Base-by-base conservation (phyloP, 2,888 invertebrate genomes). In the Eupithecia centaureata region DNA sequence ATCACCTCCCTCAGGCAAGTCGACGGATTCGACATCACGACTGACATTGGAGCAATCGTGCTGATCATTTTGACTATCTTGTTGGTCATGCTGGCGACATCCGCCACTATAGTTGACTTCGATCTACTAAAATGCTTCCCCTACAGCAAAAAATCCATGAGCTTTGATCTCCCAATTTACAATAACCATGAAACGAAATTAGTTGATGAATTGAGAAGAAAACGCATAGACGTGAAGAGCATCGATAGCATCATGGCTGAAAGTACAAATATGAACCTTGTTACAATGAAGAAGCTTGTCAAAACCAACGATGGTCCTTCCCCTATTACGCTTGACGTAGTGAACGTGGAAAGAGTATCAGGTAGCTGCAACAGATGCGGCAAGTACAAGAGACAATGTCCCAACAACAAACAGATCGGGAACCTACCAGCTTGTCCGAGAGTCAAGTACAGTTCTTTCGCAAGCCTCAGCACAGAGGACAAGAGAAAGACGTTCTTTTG, bases 21-120 rank as follows among this genome's bases (percentile, higher is more conserved):
- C 1, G 82, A 84, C 30, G 81, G 73, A 0, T 91, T 90, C 70
- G 78, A 85, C 42, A 65, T 90, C 0, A 80, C 73, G 64, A 74
- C 75, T 3, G 92, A 94, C 67, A 73, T 79, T 0, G 85, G 82
- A n/a, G 88, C 87, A 0, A 80, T 92, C 0, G 30, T 85, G 12
- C 66, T 92, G 2, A 80, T 91, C 58, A 72, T 81, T 5, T 70
- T 91, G 5, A 86, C 87, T 0, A 57, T 84, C 22, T 57, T 89
- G 8, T 81, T 93, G 0, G 51, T 86, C 0, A 51, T 87, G 0
- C 69, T 94, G 22, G 83, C 88, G 0, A 68, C 89, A 4, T 74
- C 87, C 32, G 94, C 94, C 1, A 94, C 94, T 0, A 61, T 87
- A 4, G 83, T 94, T 47, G 94, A 94, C 73, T 77, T 92, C 5